Conservation (phyloP, 2,797 vertebrate genomes). For the Enteromius unitaeniatus region DNA sequence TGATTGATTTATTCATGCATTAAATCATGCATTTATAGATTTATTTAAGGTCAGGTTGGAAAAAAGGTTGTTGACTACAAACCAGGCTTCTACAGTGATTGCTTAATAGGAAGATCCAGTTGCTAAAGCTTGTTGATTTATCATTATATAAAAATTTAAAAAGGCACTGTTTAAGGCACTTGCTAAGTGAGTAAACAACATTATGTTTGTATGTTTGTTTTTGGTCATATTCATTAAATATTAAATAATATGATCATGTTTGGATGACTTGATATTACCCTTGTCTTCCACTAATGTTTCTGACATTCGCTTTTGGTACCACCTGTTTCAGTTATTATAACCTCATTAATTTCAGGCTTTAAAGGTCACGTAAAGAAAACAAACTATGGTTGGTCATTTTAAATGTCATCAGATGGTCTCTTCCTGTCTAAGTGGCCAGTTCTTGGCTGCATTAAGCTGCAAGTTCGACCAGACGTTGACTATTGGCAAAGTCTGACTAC, state of each 20-base stretch:
- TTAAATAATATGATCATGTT: background rate
- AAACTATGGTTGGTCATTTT: constrained; percentile 5
- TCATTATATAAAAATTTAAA: background rate
- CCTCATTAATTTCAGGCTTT: background rate
- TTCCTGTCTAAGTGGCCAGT: background rate
- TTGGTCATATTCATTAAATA: background rate
- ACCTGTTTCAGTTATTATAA: background rate
- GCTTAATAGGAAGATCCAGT: background rate
- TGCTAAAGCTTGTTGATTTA: background rate
- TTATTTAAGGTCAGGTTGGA: too few relatives aligned
- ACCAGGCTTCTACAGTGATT: background rate
- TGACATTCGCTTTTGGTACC: background rate
- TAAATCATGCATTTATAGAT: too few relatives aligned
- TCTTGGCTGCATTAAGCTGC: constrained; percentile 15
- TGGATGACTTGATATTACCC: background rate
- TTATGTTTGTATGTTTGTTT: background rate
- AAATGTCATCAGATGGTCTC: constrained; percentile 35
- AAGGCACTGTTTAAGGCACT: background rate
- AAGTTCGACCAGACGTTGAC: background rate
- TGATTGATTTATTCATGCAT: too few relatives aligned
- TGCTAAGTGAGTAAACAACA: background rate
- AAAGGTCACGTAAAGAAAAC: constrained; percentile 18
- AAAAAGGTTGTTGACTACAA: too few relatives aligned
- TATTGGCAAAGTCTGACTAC: constrained; percentile 15
- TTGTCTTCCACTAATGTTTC: constrained; percentile 1